Conservation (phyloP, 1,140 invertebrate genomes). For the Asbolus verrucosus region DNA sequence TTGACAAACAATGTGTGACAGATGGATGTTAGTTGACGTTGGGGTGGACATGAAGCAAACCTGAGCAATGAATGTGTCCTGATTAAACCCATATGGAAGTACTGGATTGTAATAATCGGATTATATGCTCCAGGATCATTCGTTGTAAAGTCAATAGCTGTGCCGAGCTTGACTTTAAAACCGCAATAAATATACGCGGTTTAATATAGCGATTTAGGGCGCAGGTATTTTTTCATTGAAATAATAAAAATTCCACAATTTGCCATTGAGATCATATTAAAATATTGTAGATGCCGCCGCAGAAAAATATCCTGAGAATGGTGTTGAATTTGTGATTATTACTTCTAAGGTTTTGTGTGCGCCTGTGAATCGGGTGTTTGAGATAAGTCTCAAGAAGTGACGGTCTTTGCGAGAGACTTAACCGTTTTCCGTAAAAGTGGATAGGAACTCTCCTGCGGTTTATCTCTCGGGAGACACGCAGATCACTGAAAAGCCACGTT, state of each 20-base stretch:
- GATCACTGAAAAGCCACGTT: constrained; percentile 42
- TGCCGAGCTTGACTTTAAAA: constrained; percentile 17
- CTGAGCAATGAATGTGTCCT: constrained; percentile 45
- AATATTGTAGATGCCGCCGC: neutral
- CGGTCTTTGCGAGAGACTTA: constrained; percentile 40
- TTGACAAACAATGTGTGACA: constrained; percentile 46
- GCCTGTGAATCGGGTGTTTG: constrained; percentile 28
- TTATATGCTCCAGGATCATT: constrained; percentile 46
- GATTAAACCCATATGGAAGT: constrained; percentile 52
- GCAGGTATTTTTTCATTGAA: constrained; percentile 17
- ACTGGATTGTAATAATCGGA: constrained; percentile 52
- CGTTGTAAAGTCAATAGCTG: constrained; percentile 34
- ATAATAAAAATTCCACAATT: constrained; percentile 33
- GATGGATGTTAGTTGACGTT: constrained; percentile 39
- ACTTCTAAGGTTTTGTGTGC: constrained; percentile 13
- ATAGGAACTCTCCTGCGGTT: constrained; percentile 44
- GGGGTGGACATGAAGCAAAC: constrained; percentile 41
- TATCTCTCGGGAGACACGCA: constrained; percentile 45
- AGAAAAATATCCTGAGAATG: neutral
- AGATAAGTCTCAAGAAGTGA: constrained; percentile 40
- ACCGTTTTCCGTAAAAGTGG: constrained; percentile 33
- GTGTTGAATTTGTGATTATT: constrained; percentile 29
- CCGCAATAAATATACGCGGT: constrained; percentile 23
- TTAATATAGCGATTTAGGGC: constrained; percentile 23
- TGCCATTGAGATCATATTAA: constrained; percentile 13